phyloP scores from a whole-genome alignment of 2,797 vertebrate species.

The Falco biarmicus region DNA sequence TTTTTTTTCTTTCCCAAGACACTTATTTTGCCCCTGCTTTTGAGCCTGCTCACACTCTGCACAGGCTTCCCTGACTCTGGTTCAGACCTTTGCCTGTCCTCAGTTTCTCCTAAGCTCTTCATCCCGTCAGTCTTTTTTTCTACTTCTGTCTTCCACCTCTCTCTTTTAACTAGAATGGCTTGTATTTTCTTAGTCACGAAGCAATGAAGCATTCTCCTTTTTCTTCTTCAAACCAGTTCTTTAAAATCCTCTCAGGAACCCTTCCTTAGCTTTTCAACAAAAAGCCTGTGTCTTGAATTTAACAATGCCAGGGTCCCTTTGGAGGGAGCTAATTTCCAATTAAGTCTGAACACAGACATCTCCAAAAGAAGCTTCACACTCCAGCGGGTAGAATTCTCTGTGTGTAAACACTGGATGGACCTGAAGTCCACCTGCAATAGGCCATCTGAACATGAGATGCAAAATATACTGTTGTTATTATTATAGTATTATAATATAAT shows the following conservation, averaged over 20 bases:
- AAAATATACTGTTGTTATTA: not conserved
- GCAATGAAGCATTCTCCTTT: not conserved
- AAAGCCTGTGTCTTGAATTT: not conserved
- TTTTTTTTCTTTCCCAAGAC: not conserved
- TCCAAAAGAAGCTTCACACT: not conserved
- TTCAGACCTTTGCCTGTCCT: not conserved
- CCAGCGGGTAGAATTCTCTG: not conserved
- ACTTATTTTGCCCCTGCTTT: not conserved
- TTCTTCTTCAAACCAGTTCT: not conserved
- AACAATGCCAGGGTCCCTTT: not conserved
- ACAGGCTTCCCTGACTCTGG: not conserved
- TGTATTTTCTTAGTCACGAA: not conserved
- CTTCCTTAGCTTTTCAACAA: not conserved
- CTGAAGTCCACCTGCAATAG: not conserved
- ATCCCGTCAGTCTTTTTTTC: not conserved
- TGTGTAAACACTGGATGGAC: not conserved
- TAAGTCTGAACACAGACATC: not conserved
- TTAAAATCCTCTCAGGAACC: not conserved
- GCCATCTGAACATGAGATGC: not conserved
- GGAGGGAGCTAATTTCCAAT: not conserved
- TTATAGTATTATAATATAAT: not conserved
- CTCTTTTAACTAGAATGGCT: not conserved
- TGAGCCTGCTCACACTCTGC: not conserved
- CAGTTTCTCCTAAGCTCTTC: not conserved
- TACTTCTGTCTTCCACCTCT: not conserved